These are phyloP conservation scores for Coptodon bakossiorum DNA, from an alignment of 2,113 vertebrate species.

Conservation along the genomic window DNA sequence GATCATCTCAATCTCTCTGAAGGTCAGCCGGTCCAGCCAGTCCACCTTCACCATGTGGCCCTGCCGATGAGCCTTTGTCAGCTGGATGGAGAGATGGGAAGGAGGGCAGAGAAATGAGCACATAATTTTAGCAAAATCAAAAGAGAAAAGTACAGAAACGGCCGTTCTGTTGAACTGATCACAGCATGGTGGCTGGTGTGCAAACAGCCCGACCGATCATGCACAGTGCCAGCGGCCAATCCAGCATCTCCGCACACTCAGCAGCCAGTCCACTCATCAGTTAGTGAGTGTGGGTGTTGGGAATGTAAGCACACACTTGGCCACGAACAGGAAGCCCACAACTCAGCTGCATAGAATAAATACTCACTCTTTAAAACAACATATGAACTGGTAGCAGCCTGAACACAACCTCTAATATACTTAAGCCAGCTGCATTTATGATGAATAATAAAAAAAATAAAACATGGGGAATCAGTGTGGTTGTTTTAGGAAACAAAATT, in stretches of 20 bases:
- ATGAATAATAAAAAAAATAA: not conserved
- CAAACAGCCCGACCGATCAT: conserved; percentile 49
- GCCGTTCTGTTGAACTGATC: not conserved
- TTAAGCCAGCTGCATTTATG: not conserved
- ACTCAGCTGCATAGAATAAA: conserved; percentile 28
- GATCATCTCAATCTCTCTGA: conserved; percentile 99
- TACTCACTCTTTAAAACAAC: conserved; percentile 2
- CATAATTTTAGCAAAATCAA: not conserved
- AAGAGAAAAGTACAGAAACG: not conserved
- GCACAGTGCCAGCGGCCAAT: conserved; percentile 44
- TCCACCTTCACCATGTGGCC: conserved; percentile 99
- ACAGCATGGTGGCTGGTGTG: conserved; percentile 9
- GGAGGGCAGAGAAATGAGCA: not conserved
- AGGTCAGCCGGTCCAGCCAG: conserved; percentile 96
- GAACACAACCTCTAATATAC: not conserved
- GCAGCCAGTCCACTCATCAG: conserved; percentile 33
- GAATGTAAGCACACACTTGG: conserved; percentile 26
- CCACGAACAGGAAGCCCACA: not conserved
- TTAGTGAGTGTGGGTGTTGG: conserved; percentile 20
- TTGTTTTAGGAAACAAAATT: not conserved
- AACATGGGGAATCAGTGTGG: not conserved
- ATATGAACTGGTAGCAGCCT: not conserved
- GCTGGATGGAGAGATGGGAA: conserved; percentile 60
- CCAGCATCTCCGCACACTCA: conserved; percentile 7
- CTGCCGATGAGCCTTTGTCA: conserved; percentile 97